Conservation (phyloP, 2,797 vertebrate species). For the Thalassophryne amazonica region DNA sequence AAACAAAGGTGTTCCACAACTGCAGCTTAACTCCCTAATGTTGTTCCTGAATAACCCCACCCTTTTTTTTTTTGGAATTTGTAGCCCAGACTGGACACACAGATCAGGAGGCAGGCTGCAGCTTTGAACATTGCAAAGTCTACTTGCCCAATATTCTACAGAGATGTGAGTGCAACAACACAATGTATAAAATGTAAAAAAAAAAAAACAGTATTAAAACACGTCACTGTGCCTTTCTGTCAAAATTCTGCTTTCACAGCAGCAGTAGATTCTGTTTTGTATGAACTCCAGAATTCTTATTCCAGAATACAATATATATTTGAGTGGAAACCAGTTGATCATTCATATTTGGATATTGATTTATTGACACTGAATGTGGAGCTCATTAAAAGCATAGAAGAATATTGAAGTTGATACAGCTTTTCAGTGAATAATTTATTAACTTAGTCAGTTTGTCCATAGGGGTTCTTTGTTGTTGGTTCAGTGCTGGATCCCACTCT, state of each 20-base stretch:
- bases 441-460: background rate
- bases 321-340: no score
- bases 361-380: no score
- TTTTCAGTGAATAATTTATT: background rate
- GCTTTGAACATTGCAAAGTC: constrained; percentile 12
- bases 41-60: constrained; percentile 1
- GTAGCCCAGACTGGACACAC: constrained; percentile 29
- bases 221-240: background rate
- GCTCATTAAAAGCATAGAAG: no score
- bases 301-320: no score
- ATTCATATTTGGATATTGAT: no score
- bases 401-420: no score
- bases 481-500: background rate
- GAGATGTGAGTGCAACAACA: constrained; percentile 25
- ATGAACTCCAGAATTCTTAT: no score
- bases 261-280: no score
- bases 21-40: constrained; percentile 3
- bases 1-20: background rate
- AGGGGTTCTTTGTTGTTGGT: background rate
- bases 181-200: background rate
- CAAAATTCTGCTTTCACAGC: constrained; percentile 21
- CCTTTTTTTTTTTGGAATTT: constrained; percentile 29
- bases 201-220: background rate
- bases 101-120: background rate
- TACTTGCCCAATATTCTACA: fast-evolving